These are phyloP conservation scores for Tangara arthus DNA, from an alignment of 2,797 vertebrate species.

Conservation along the genomic window DNA sequence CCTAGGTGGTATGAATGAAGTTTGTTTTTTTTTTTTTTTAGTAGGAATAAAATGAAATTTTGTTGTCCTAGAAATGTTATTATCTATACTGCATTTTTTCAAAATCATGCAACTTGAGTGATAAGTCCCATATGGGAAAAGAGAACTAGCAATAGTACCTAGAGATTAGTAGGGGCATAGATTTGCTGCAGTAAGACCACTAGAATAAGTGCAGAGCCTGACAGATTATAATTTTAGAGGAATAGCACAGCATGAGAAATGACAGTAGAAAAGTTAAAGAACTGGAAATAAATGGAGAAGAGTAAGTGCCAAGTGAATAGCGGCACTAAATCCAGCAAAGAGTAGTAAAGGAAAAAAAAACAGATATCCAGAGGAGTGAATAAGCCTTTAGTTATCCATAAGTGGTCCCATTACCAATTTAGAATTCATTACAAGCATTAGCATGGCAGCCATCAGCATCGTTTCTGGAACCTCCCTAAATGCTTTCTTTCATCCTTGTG, in stretches of 20 bases:
- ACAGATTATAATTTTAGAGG: neutral
- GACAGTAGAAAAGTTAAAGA: neutral
- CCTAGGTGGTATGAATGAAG: neutral
- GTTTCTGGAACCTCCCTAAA: slow-evolving; percentile 65
- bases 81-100: neutral
- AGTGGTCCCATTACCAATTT: slow-evolving; percentile 68
- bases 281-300: neutral
- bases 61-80: neutral
- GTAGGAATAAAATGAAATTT: neutral
- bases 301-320: slow-evolving; percentile 14
- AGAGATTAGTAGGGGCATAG: neutral
- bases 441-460: slow-evolving; percentile 63
- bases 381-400: slow-evolving; percentile 65
- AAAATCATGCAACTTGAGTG: neutral
- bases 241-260: neutral
- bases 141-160: neutral
- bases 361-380: slow-evolving; percentile 50
- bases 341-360: neutral
- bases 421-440: slow-evolving; percentile 68
- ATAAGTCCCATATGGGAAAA: neutral
- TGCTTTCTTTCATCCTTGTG: slow-evolving; percentile 59
- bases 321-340: slow-evolving; percentile 14
- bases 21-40: neutral
- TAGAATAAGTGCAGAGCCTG: neutral
- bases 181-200: neutral